phyloP scores from a whole-genome alignment of 2,113 vertebrate species.

The Myrmophylax atrothorax region DNA sequence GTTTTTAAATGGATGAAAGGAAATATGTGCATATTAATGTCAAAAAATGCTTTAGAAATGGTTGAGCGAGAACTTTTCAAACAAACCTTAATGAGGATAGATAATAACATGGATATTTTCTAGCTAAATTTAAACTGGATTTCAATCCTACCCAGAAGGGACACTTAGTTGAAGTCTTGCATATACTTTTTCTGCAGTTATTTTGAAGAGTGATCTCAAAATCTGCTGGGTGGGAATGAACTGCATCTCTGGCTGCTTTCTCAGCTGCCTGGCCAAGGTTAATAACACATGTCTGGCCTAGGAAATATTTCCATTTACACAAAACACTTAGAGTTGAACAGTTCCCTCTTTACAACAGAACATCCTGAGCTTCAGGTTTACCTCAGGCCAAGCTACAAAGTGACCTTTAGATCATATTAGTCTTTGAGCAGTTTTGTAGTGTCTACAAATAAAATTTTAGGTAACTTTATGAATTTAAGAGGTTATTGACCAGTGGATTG shows the following conservation, averaged over 20 bases:
- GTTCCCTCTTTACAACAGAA: neutral
- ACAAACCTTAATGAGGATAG: neutral
- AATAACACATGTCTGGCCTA: neutral
- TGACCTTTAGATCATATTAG: neutral
- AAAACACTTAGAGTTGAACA: neutral
- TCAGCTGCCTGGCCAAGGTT: neutral
- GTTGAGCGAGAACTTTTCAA: neutral
- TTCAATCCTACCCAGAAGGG: neutral
- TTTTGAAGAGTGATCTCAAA: neutral
- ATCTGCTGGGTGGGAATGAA: neutral
- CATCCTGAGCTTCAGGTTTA: neutral
- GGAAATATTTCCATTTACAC: neutral
- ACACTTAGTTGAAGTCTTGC: neutral
- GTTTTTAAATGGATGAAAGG: constrained; percentile 65
- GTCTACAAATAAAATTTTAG: neutral
- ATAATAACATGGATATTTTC: constrained; percentile 1
- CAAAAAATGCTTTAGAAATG: neutral
- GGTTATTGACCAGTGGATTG: neutral
- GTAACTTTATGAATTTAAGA: neutral
- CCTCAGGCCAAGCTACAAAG: neutral
- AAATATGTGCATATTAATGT: constrained; percentile 73
- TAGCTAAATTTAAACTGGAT: neutral
- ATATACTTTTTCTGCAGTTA: neutral
- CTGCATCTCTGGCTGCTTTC: neutral
- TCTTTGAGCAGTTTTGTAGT: neutral